These are phyloP conservation scores for Phyllostomus hastatus DNA, from an alignment of 2,113 vertebrate species.

Conservation along the genomic window DNA sequence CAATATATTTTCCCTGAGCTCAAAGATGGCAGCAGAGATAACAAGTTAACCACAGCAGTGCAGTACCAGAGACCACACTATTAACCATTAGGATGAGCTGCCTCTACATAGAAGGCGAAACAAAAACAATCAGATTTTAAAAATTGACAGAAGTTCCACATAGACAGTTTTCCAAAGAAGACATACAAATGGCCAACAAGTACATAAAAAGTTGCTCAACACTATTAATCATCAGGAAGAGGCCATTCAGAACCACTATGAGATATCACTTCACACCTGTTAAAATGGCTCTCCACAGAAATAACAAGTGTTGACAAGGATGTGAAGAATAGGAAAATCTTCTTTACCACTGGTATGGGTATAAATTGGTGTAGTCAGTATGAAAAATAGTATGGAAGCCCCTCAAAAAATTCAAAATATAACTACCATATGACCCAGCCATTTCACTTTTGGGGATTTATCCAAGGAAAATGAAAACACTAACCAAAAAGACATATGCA, in stretches of 20 bases:
- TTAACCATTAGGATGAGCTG: background rate
- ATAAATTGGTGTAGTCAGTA: background rate
- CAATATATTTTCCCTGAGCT: background rate
- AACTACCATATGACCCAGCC: background rate
- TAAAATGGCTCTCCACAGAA: background rate
- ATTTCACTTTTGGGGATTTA: background rate
- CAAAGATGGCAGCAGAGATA: background rate
- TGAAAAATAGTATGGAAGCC: background rate
- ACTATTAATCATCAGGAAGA: background rate
- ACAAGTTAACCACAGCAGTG: background rate
- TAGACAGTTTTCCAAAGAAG: background rate
- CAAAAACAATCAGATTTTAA: background rate
- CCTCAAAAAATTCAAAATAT: background rate
- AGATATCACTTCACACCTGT: background rate
- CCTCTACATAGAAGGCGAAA: background rate
- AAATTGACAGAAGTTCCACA: background rate
- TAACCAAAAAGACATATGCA: background rate
- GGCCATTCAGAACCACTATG: background rate
- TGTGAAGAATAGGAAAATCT: background rate
- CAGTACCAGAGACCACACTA: background rate
- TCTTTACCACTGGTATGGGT: background rate
- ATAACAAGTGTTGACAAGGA: background rate
- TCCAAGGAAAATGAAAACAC: background rate
- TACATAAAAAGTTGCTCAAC: background rate
- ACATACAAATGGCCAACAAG: background rate